These are phyloP conservation scores for Cryptus armator DNA, from an alignment of 2,888 invertebrate species.

Conservation along the genomic window DNA sequence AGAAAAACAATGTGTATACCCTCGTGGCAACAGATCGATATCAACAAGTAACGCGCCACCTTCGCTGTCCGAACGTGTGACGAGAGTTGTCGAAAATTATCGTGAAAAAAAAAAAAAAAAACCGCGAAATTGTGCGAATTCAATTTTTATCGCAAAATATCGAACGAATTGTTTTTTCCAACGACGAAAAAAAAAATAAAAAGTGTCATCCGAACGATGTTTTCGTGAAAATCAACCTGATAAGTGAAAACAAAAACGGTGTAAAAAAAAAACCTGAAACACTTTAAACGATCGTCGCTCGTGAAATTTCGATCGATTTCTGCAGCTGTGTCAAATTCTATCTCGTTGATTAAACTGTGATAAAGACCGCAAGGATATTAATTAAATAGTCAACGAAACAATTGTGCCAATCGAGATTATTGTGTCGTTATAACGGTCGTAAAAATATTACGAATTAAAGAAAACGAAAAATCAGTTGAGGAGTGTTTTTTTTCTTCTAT, in stretches of 20 bases:
- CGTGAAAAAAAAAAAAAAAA: background rate
- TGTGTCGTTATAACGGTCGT: conserved; percentile 15
- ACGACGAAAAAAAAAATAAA: background rate
- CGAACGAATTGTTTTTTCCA: background rate
- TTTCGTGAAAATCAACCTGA: background rate
- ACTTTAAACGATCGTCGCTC: background rate
- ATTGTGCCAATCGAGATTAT: background rate
- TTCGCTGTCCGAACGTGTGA: background rate
- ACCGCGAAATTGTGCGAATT: background rate
- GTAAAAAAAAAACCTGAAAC: background rate
- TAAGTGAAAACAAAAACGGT: background rate
- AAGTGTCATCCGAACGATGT: background rate
- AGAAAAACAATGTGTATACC: background rate
- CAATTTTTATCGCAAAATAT: background rate
- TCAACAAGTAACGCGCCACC: conserved; percentile 20
- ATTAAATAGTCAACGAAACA: background rate
- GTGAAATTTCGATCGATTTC: background rate
- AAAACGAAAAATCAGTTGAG: conserved; percentile 41
- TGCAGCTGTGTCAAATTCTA: background rate
- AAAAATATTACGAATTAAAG: background rate
- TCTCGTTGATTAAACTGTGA: background rate
- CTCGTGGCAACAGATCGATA: background rate
- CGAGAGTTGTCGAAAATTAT: background rate
- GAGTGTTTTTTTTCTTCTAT: conserved; percentile 45
- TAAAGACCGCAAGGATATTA: background rate